phyloP scores from a whole-genome alignment of 1,140 invertebrate species.

The Zaprionus ornatus region DNA sequence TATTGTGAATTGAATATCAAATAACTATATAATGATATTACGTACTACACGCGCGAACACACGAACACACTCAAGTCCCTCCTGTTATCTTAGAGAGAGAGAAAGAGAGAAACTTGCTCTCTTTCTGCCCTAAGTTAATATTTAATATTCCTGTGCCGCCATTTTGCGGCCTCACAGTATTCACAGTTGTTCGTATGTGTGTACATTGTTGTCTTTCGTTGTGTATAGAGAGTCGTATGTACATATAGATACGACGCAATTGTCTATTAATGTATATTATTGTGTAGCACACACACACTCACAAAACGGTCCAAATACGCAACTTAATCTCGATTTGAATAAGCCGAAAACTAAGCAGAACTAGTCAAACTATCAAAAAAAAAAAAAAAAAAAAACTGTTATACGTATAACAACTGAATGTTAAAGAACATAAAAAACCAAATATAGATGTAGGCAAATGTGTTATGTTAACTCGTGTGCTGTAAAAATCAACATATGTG shows the following conservation, averaged over 20 bases:
- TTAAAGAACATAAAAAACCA: background rate
- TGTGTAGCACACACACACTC: conserved; percentile 52
- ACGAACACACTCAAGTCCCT: conserved; percentile 20
- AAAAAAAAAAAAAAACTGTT: conserved; percentile 21
- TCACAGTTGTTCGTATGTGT: conserved; percentile 16
- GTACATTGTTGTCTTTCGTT: conserved; percentile 34
- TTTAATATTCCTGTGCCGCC: conserved; percentile 29
- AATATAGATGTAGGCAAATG: background rate
- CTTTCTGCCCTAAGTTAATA: conserved; percentile 3
- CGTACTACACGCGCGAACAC: background rate
- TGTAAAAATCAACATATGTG: background rate
- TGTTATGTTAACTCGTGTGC: conserved; percentile 31
- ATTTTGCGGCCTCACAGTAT: conserved; percentile 56
- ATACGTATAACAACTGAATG: conserved; percentile 22
- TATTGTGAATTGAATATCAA: conserved; percentile 9
- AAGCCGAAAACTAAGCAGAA: background rate
- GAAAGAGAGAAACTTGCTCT: conserved; percentile 1
- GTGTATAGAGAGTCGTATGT: conserved; percentile 32
- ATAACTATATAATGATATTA: background rate
- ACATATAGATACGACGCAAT: conserved; percentile 1
- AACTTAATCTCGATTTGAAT: conserved; percentile 53
- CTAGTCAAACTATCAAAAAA: conserved; percentile 13
- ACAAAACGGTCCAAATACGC: conserved; percentile 72
- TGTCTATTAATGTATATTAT: conserved; percentile 51
- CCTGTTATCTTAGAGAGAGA: conserved; percentile 15